Evolutionary conservation across 2,888 invertebrate species (phyloP).

Genomic region (Perizoma affinitatum): DNA sequence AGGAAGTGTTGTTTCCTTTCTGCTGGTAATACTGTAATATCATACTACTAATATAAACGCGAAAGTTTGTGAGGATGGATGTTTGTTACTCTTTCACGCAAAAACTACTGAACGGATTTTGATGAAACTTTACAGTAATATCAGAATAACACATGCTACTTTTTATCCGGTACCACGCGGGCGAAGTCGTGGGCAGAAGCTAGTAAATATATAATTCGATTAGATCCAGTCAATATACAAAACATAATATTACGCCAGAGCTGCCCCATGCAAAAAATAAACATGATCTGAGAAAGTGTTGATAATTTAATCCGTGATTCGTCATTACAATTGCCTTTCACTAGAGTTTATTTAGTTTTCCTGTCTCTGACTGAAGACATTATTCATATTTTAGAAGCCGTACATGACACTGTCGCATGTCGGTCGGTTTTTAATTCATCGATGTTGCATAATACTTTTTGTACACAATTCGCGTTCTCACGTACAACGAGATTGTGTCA

Average conservation of each 20-base stretch:
- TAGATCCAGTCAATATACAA: constrained; percentile 6
- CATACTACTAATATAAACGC: no score
- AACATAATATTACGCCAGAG: constrained; percentile 20
- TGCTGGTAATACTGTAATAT: no score
- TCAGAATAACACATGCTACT: no score
- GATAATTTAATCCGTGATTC: constrained; percentile 55
- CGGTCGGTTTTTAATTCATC: constrained; percentile 26
- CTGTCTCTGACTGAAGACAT: constrained; percentile 57
- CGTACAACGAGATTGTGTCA: constrained; percentile 61
- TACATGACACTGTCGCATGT: background rate
- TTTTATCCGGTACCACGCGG: no score
- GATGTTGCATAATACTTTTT: constrained; percentile 38
- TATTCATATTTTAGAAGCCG: constrained; percentile 11
- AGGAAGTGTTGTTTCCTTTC: no score
- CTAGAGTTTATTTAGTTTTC: constrained; percentile 58
- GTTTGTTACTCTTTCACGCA: no score
- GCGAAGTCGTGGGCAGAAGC: no score
- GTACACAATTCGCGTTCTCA: constrained; percentile 49
- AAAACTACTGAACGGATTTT: no score
- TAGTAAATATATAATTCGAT: background rate
- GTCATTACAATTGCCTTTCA: constrained; percentile 64
- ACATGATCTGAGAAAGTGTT: constrained; percentile 63
- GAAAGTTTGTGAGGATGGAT: no score
- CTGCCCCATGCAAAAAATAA: constrained; percentile 41
- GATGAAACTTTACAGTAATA: no score